Evolutionary conservation across 2,888 invertebrate genomes (phyloP).

Genomic region (Pristionchus exspectatus): DNA sequence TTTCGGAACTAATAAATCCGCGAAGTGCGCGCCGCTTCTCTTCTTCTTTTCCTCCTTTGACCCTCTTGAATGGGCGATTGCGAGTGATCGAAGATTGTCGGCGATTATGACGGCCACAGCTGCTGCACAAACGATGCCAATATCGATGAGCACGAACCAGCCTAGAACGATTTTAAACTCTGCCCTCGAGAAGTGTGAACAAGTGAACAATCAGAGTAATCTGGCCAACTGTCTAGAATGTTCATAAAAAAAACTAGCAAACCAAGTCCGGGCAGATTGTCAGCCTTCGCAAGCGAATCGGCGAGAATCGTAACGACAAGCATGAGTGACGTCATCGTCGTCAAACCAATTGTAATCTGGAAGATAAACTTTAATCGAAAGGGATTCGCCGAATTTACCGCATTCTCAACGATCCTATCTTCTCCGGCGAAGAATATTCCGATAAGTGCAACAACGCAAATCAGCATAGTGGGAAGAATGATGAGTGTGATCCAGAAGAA

Average conservation of each 20-base stretch:
- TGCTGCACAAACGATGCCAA: neutral
- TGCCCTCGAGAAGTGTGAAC: too few species aligned
- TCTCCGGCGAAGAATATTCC: slow-evolving; percentile 9
- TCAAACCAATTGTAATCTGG: neutral
- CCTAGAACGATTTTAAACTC: too few species aligned
- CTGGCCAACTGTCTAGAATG: too few species aligned
- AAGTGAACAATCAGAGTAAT: too few species aligned
- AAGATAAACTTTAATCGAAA: neutral
- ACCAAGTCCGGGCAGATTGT: slow-evolving; percentile 9
- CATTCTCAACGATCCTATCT: neutral
- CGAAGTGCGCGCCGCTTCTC: neutral
- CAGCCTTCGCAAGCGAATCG: neutral
- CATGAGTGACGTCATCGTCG: neutral
- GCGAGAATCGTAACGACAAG: neutral
- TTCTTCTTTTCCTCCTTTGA: neutral
- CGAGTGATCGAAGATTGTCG: neutral
- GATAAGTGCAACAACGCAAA: neutral
- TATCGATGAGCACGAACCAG: neutral
- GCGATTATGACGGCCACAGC: neutral
- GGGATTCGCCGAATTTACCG: neutral
- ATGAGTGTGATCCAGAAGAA: slow-evolving; percentile 33
- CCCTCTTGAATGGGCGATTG: neutral
- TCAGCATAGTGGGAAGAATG: neutral
- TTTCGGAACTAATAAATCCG: neutral
- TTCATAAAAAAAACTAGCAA: too few species aligned